phyloP scores from a whole-genome alignment of 2,797 vertebrate species.

The Tamandua tetradactyla region DNA sequence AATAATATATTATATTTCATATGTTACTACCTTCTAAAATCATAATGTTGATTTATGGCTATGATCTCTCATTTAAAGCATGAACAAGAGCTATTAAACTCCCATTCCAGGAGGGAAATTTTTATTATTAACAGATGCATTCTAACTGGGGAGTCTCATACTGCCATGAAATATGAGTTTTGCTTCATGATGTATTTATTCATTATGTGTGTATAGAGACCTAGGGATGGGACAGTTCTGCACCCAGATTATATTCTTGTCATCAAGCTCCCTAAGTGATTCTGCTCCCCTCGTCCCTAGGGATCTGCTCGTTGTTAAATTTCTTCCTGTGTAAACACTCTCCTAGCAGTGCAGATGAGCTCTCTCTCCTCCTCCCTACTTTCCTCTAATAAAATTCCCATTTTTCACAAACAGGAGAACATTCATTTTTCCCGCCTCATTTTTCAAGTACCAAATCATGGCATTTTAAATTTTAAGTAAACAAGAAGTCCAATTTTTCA shows the following conservation, averaged over 20 bases:
- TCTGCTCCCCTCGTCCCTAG: slow-evolving; percentile 56
- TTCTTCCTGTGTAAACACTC: slow-evolving; percentile 72
- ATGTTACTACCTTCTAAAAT: slow-evolving; percentile 76
- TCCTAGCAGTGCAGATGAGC: slow-evolving; percentile 36
- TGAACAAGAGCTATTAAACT: slow-evolving; percentile 80
- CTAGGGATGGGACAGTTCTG: slow-evolving; percentile 24
- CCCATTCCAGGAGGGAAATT: slow-evolving; percentile 79
- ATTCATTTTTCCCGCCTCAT: slow-evolving; percentile 78
- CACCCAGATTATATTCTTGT: slow-evolving; percentile 58
- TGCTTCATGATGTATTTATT: slow-evolving; percentile 75
- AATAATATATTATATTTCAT: slow-evolving; percentile 78
- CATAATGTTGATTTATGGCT: slow-evolving; percentile 81
- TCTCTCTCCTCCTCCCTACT: slow-evolving; percentile 65
- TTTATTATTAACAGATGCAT: slow-evolving; percentile 85
- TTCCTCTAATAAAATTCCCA: slow-evolving; percentile 79
- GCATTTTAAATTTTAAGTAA: slow-evolving; percentile 86
- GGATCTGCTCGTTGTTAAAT: slow-evolving; percentile 40
- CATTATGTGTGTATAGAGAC: slow-evolving; percentile 62
- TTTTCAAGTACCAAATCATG: slow-evolving; percentile 83
- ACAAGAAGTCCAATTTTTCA: slow-evolving; percentile 86
- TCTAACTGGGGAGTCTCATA: slow-evolving; percentile 70
- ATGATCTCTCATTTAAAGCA: slow-evolving; percentile 82
- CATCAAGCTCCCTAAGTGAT: slow-evolving; percentile 49
- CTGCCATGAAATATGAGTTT: slow-evolving; percentile 73
- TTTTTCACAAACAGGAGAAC: slow-evolving; percentile 79